Evolutionary conservation across 2,797 vertebrate genomes (phyloP).

Genomic region (Neomorphus geoffroyi): DNA sequence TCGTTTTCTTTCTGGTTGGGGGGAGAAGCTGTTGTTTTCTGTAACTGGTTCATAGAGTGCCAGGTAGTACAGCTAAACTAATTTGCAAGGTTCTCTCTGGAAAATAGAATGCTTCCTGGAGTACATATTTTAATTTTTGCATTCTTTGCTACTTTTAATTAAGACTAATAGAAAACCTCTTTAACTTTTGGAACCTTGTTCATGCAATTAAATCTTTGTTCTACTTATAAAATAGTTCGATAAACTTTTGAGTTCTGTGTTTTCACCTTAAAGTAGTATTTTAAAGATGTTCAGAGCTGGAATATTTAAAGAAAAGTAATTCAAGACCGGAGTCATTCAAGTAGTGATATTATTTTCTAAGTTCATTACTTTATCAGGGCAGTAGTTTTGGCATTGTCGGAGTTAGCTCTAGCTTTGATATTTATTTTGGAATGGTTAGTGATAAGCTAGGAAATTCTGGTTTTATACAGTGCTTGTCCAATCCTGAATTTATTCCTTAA

Average conservation of each 20-base stretch:
- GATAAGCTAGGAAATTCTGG: background rate
- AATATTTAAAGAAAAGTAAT: background rate
- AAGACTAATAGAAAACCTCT: background rate
- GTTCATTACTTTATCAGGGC: background rate
- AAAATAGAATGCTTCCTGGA: constrained; percentile 32
- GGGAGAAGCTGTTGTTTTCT: background rate
- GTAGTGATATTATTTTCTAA: background rate
- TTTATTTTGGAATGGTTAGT: background rate
- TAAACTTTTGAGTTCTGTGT: background rate
- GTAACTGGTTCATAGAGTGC: background rate
- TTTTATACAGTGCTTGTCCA: background rate
- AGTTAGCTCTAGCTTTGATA: background rate
- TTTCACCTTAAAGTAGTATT: background rate
- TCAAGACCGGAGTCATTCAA: background rate
- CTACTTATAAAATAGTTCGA: background rate
- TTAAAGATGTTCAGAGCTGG: background rate
- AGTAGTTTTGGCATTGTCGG: background rate
- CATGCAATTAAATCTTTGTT: background rate
- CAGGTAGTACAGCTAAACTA: constrained; percentile 32
- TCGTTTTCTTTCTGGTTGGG: background rate
- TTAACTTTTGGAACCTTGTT: background rate
- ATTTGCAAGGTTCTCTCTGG: constrained; percentile 16
- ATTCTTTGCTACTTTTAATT: constrained; percentile 26
- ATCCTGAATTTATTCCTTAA: background rate
- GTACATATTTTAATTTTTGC: constrained; percentile 16